A percentile compares a stretch with the other conserved stretches of the same genome.
phyloP scores from a whole-genome alignment of 2,888 invertebrate species.

The Venusia cambrica region DNA sequence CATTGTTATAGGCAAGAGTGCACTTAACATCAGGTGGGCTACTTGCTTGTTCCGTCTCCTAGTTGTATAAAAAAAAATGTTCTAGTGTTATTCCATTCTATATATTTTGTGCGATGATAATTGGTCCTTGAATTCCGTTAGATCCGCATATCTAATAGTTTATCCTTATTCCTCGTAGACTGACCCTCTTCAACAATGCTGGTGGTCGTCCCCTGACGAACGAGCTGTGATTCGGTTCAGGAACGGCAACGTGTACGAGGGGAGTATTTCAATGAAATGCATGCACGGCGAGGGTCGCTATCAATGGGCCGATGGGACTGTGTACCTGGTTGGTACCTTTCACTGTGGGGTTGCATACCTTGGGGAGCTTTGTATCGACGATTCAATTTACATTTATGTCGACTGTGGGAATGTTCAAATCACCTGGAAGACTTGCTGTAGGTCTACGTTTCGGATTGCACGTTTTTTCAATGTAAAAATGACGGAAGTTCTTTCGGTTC shows the following conservation, averaged over 20 bases:
- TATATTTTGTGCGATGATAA: too few species aligned
- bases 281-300: constrained; percentile 82
- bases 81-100: too few species aligned
- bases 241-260: constrained; percentile 81
- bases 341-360: constrained; percentile 1
- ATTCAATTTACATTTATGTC: not conserved
- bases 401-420: constrained; percentile 3
- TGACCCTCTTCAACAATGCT: constrained; percentile 38
- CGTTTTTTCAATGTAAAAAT: too few species aligned
- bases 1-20: too few species aligned
- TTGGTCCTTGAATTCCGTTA: too few species aligned
- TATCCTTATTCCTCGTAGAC: constrained; percentile 29
- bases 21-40: too few species aligned
- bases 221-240: constrained; percentile 72
- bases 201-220: constrained; percentile 67
- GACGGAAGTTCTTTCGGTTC: too few species aligned
- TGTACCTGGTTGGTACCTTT: constrained; percentile 64
- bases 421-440: too few species aligned
- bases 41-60: too few species aligned
- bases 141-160: not conserved
- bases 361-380: constrained; percentile 2
- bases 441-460: too few species aligned
- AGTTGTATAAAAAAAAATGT: too few species aligned
- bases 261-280: constrained; percentile 72
- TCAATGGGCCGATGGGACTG: constrained; percentile 80